A percentile compares a stretch with the other conserved stretches of the same genome.
These are phyloP conservation scores for Lobophora halterata DNA, from an alignment of 2,888 invertebrate genomes.

Conservation along the genomic window DNA sequence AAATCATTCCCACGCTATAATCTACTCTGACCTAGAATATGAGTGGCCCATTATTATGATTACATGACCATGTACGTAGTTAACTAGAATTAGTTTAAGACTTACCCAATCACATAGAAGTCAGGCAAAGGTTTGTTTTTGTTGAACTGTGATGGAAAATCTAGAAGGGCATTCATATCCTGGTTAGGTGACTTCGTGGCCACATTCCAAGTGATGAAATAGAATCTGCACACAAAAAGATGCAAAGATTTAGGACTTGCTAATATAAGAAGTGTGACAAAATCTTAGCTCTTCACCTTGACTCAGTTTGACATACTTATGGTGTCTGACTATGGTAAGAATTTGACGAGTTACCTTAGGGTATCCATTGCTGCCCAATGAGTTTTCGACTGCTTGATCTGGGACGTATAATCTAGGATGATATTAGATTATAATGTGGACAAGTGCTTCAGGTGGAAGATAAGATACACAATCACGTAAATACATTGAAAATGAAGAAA, in stretches of 20 bases:
- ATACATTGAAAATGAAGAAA: constrained; percentile 4
- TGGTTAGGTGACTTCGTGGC: constrained; percentile 88
- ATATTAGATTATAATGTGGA: constrained; percentile 14
- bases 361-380: constrained; percentile 48
- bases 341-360: constrained; percentile 43
- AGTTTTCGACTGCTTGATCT: constrained; percentile 1
- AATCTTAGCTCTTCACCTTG: constrained; percentile 44
- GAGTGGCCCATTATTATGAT: constrained; percentile 29
- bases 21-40: constrained; percentile 32
- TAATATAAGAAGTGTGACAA: constrained; percentile 2
- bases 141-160: constrained; percentile 82
- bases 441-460: constrained; percentile 13
- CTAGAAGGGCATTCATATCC: constrained; percentile 86
- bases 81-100: constrained; percentile 20
- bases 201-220: constrained; percentile 95
- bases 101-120: constrained; percentile 91
- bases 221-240: constrained; percentile 80
- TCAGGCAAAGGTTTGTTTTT: constrained; percentile 86
- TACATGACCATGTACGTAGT: constrained; percentile 14
- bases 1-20: no score
- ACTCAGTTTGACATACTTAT: constrained; percentile 42
- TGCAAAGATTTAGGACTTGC: constrained; percentile 2
- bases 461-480: constrained; percentile 23
- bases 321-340: constrained; percentile 8
- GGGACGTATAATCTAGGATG: constrained; percentile 14